Conservation (phyloP, 1,140 invertebrate species). For the Ericerus pela region DNA sequence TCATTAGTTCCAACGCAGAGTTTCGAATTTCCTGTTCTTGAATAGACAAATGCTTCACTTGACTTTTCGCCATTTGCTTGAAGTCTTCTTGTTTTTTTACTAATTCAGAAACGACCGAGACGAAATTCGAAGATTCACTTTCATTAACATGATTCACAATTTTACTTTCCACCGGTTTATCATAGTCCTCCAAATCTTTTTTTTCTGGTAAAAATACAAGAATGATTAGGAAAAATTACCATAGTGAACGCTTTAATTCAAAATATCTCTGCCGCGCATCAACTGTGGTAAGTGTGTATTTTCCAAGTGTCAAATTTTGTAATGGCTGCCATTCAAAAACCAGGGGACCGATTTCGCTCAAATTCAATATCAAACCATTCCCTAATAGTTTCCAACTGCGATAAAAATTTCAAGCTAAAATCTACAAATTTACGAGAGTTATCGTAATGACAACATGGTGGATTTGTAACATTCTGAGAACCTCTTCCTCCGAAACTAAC, state of each 20-base stretch:
- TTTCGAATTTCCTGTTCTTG: slow-evolving; percentile 3
- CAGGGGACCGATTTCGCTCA: not conserved
- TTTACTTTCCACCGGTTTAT: not conserved
- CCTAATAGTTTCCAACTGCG: no score
- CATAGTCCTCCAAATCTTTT: not conserved
- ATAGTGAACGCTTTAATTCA: not conserved
- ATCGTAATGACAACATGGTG: no score
- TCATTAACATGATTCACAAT: no score
- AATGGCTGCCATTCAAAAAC: not conserved
- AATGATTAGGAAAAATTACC: not conserved
- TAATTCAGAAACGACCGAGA: not conserved
- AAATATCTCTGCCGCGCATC: not conserved
- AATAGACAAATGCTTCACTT: not conserved
- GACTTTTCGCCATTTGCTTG: not conserved
- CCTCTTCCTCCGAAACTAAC: no score
- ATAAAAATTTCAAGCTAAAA: no score
- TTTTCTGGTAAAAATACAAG: not conserved
- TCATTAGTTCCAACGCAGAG: not conserved
- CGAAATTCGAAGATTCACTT: no score
- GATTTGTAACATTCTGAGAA: no score
- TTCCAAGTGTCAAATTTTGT: not conserved
- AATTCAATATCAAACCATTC: no score
- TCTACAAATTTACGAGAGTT: no score
- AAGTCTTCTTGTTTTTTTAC: not conserved
- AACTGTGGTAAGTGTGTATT: not conserved